Conservation (phyloP, 2,888 invertebrate species). For the Megamerina dolium region DNA sequence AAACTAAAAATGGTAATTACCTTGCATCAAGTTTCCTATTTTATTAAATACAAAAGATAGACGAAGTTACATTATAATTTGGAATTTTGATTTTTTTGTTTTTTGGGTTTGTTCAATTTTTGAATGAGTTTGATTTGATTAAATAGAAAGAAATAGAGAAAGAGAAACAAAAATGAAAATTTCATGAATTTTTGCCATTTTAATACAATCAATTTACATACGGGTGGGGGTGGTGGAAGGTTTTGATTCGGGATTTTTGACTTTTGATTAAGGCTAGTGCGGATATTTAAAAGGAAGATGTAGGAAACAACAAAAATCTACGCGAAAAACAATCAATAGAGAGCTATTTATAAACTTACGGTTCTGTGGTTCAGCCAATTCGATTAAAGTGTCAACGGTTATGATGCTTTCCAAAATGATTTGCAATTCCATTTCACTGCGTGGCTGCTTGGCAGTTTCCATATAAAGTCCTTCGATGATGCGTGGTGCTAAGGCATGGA, state of each 20-base stretch:
- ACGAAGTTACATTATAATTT: conserved; percentile 14
- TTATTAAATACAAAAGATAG: too few relatives aligned
- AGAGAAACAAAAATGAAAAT: conserved; percentile 15
- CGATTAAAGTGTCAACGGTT: conserved; percentile 68
- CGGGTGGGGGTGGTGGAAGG: too few relatives aligned
- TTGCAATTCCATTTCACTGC: conserved; percentile 62
- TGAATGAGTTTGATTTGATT: conserved; percentile 21
- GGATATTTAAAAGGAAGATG: too few relatives aligned
- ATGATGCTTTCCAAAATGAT: conserved; percentile 68
- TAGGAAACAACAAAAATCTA: too few relatives aligned
- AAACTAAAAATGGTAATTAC: conserved; percentile 43
- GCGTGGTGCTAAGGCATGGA: conserved; percentile 73
- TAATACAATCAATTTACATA: too few relatives aligned
- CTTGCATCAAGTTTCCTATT: conserved; percentile 59
- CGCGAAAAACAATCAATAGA: too few relatives aligned
- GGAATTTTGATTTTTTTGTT: conserved; percentile 16
- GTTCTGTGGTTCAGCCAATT: conserved; percentile 67
- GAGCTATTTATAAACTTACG: conserved; percentile 55
- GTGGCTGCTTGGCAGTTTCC: conserved; percentile 57
- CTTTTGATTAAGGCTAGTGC: too few relatives aligned
- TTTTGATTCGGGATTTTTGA: too few relatives aligned
- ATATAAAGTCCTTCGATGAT: conserved; percentile 69
- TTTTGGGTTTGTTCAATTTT: conserved; percentile 21
- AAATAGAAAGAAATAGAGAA: conserved; percentile 30
- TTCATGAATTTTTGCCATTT: too few relatives aligned